phyloP scores from a whole-genome alignment of 2,888 invertebrate genomes.

The Oligia latruncula region DNA sequence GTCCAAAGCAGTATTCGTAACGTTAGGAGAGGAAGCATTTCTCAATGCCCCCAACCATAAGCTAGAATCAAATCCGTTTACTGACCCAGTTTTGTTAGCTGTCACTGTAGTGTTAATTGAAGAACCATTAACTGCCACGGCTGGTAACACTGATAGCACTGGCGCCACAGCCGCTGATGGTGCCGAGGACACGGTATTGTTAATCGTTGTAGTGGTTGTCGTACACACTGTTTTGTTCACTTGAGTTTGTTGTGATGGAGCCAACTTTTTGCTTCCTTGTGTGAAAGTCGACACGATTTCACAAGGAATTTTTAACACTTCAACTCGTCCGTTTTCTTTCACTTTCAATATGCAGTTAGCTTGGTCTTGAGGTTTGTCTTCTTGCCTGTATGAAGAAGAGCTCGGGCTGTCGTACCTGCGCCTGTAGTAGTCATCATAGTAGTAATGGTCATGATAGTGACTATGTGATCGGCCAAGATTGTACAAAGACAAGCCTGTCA shows the following conservation, averaged over 20 bases:
- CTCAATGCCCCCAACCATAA: neutral
- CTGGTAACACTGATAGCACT: slow-evolving; percentile 29
- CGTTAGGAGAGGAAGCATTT: neutral
- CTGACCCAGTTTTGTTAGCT: slow-evolving; percentile 1
- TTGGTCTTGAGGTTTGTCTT: slow-evolving; percentile 52
- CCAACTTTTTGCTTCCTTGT: slow-evolving; percentile 74
- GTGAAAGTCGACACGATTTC: slow-evolving; percentile 87
- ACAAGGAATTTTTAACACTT: slow-evolving; percentile 83
- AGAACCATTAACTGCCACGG: slow-evolving; percentile 17
- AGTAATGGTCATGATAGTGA: slow-evolving; percentile 80
- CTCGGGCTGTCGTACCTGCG: slow-evolving; percentile 72
- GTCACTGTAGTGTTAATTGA: slow-evolving; percentile 32
- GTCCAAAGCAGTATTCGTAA: neutral
- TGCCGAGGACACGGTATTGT: slow-evolving; percentile 57
- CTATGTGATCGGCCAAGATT: slow-evolving; percentile 84
- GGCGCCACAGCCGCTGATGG: slow-evolving; percentile 13
- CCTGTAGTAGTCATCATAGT: slow-evolving; percentile 84
- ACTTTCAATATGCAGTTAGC: slow-evolving; percentile 81
- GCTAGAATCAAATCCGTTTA: neutral
- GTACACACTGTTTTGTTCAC: slow-evolving; percentile 77
- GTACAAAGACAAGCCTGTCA: slow-evolving; percentile 84
- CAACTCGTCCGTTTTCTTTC: slow-evolving; percentile 76
- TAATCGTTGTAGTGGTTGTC: slow-evolving; percentile 74
- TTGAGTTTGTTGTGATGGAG: slow-evolving; percentile 61
- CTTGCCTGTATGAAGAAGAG: slow-evolving; percentile 42